Base-by-base conservation (phyloP, 2,113 vertebrate genomes). In the Cyprinodon variegatus region DNA sequence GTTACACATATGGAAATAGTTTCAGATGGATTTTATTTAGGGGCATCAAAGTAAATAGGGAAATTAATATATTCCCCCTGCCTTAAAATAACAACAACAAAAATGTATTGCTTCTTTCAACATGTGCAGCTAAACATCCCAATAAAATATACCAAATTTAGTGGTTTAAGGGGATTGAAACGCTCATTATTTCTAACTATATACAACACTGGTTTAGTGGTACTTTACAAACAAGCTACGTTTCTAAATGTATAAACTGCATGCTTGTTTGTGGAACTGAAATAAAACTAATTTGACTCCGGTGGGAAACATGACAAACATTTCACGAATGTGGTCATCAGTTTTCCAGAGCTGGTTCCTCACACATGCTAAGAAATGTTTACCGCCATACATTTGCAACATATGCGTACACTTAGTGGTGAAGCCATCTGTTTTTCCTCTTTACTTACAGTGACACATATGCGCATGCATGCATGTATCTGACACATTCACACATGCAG, bases 231-330 rank as follows among this genome's bases (percentile, higher is more conserved):
- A 10, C 61, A 45, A 40, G 43, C 50, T 64, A 45, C 39, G 29
- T 64, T 61, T 67, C 4, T 38, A 3, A 11, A 41, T 4, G 8
- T n/a, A n/a, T n/a, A 13, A 43, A 61, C 40, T 14, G 50, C 1
- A 4, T 12, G 40, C 39, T 45, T 20, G 0, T 12, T 17, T 36
- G 29, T 68, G 14, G 41, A 37, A 63, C 61, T 62, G 4, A 63
- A 63, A 3, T 7, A 10, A 63, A 17, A 65, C 37, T 37, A 70
- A 11, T 45, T 37, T 14, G 72, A 74, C 41, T 84, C 78, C 68
- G 64, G 77, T 89, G 84, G 81, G 86, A 88, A 89, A 81, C 68
- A 83, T 62, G 74, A 67, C 40, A 87, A 86, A 78, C 68, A 82
- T 87, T 22, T 70, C 72, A 63, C 11, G 29, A 53, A 83, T 83